phyloP scores from a whole-genome alignment of 2,888 invertebrate species.

The Sinohyriopsis cumingii region DNA sequence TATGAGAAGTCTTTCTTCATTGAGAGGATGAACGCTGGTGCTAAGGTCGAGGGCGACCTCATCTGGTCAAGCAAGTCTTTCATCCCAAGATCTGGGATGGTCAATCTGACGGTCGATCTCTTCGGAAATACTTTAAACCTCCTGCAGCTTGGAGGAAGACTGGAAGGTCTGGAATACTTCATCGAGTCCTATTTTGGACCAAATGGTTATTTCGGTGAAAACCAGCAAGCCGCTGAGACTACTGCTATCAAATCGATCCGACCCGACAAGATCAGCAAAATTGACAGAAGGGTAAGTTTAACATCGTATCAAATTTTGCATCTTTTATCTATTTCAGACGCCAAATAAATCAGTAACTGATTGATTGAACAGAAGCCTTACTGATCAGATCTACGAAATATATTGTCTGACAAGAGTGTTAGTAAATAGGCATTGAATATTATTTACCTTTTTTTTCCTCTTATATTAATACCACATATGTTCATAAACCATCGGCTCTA shows the following conservation, averaged over 20 bases:
- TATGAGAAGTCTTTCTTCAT: constrained; percentile 86
- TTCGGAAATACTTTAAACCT: constrained; percentile 89
- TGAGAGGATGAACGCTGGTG: constrained; percentile 84
- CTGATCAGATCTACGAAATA: no score
- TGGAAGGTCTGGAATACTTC: constrained; percentile 91
- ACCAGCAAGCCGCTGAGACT: constrained; percentile 28
- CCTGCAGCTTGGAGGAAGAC: constrained; percentile 84
- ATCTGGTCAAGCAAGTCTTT: constrained; percentile 69
- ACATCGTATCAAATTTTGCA: background rate
- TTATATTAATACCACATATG: no score
- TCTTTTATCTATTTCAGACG: no score
- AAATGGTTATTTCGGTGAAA: constrained; percentile 73
- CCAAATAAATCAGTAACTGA: no score
- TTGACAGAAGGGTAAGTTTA: constrained; percentile 36
- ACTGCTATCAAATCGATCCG: constrained; percentile 37
- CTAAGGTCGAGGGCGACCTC: constrained; percentile 64
- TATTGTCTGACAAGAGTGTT: no score
- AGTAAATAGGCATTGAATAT: no score
- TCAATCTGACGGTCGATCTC: constrained; percentile 70
- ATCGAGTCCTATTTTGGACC: constrained; percentile 87
- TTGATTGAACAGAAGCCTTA: no score
- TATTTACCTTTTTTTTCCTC: no score
- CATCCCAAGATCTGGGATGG: constrained; percentile 67
- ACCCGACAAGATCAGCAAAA: constrained; percentile 39
- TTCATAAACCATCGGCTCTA: no score